A percentile compares a stretch with the other conserved stretches of the same genome.
Conservation (phyloP, 2,797 vertebrate genomes). For the Gymnothorax javanicus region DNA sequence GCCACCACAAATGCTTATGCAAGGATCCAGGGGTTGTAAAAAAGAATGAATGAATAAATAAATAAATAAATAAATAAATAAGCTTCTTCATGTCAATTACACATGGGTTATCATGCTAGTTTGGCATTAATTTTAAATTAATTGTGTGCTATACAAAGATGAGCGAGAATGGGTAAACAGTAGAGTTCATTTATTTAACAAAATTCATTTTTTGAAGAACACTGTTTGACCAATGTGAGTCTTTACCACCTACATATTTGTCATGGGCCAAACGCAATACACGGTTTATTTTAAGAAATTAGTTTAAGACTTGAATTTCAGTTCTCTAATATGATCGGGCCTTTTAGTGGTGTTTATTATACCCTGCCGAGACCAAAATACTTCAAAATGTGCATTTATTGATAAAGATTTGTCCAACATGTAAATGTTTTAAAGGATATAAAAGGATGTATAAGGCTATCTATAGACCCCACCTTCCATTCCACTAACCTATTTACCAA, state of each 20-base stretch:
- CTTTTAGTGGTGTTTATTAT: neutral
- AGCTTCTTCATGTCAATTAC: neutral
- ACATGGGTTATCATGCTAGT: neutral
- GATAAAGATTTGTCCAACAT: neutral
- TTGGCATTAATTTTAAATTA: neutral
- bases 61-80: neutral
- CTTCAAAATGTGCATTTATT: neutral
- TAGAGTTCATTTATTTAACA: too few species aligned
- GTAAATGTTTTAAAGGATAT: neutral
- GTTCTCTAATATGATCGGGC: neutral
- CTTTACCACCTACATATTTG: neutral
- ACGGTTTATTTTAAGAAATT: neutral
- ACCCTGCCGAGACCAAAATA: neutral
- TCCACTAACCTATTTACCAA: slow-evolving; percentile 65
- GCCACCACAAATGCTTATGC: neutral
- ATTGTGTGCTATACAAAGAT: too few species aligned
- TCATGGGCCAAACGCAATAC: neutral
- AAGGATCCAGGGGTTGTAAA: neutral
- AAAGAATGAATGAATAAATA: neutral
- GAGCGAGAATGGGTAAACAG: too few species aligned
- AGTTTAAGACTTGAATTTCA: neutral
- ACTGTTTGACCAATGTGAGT: too few species aligned
- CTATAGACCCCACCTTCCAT: slow-evolving; percentile 42
- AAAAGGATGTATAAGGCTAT: slow-evolving; percentile 11
- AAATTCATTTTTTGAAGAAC: too few species aligned